A percentile compares a stretch with the other conserved stretches of the same genome.
Evolutionary conservation across 2,888 invertebrate genomes (phyloP).

Genomic region (Cephus pulcher): DNA sequence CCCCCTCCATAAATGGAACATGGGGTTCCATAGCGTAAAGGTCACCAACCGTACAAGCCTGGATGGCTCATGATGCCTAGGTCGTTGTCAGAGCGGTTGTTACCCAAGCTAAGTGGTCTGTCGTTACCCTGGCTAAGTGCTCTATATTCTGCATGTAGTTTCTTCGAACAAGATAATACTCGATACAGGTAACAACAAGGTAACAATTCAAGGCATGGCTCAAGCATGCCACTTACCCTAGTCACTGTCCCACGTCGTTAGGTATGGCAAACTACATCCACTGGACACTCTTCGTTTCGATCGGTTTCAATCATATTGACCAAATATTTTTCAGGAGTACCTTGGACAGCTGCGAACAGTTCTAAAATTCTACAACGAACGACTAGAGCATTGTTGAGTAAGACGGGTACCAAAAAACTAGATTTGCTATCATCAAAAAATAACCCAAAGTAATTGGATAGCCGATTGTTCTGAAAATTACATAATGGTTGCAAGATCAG

Average conservation of each 20-base stretch:
- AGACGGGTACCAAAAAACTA: background rate
- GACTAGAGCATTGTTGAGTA: background rate
- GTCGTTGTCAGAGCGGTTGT: slow-evolving; percentile 48
- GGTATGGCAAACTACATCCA: background rate
- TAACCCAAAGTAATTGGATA: background rate
- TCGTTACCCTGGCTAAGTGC: slow-evolving; percentile 51
- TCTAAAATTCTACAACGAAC: background rate
- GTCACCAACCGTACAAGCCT: slow-evolving; percentile 47
- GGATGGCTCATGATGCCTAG: slow-evolving; percentile 33
- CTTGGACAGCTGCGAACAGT: background rate
- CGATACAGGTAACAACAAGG: slow-evolving; percentile 26
- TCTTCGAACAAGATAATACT: slow-evolving; percentile 41
- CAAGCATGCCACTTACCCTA: slow-evolving; percentile 34
- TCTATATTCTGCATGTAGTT: slow-evolving; percentile 47
- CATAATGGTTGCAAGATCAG: background rate
- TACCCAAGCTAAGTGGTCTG: slow-evolving; percentile 51
- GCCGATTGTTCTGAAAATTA: background rate
- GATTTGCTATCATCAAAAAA: background rate
- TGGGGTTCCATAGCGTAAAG: slow-evolving; percentile 43
- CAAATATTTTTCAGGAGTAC: background rate
- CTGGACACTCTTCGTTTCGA: background rate
- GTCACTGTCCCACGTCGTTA: background rate
- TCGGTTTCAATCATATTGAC: background rate
- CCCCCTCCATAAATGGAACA: slow-evolving; percentile 31
- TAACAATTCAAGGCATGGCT: slow-evolving; percentile 34